Base-by-base conservation (phyloP, 2,888 invertebrate genomes). In the Synergus umbraculus region DNA sequence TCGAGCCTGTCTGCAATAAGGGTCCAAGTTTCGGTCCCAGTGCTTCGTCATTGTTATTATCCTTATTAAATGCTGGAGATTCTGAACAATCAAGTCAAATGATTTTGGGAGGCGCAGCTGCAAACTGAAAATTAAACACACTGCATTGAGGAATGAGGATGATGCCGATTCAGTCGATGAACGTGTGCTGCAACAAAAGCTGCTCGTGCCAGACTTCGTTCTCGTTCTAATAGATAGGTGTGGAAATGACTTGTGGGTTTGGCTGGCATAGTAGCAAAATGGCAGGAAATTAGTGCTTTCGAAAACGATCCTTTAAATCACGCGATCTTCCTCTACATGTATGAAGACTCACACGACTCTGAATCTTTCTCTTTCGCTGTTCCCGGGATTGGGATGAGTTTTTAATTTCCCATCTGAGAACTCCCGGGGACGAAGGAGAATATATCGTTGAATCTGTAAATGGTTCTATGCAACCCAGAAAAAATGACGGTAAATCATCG, bases 221-320 rank as follows among this genome's bases (percentile, higher is more conserved):
- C 83, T 82, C 79, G 77, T 84, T 85, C 87, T 91, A 91, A 91
- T 90, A 86, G 87, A 89, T 90, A 90, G 91, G 91, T 90, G 91
- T 91, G 89, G 91, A 91, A 91, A 91, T 91, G 90, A 91, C 89
- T 91, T 89, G 91, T 90, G 89, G 88, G 88, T 88, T 86, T 85
- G 88, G 87, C 82, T 87, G 88, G 66, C 66, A 66, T 66, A 66
- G 88, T 89, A 89, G 87, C 88, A 83, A 85, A 87, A 88, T 86
- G 86, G 82, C 87, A 89, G 87, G 86, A 89, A 90, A 90, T 89
- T 90, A 88, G 89, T 88, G 88, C 88, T 88, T 88, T 88, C 86
- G 82, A 82, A 82, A 87, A 83, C 88, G 87, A 88, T 88, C 88
- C 88, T 86, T 85, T 90, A 90, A 90, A 90, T 90, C 89, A 90